A percentile compares a stretch with the other conserved stretches of the same genome.
Conservation (phyloP, 2,113 vertebrate species). For the Mionectes macconnelli region DNA sequence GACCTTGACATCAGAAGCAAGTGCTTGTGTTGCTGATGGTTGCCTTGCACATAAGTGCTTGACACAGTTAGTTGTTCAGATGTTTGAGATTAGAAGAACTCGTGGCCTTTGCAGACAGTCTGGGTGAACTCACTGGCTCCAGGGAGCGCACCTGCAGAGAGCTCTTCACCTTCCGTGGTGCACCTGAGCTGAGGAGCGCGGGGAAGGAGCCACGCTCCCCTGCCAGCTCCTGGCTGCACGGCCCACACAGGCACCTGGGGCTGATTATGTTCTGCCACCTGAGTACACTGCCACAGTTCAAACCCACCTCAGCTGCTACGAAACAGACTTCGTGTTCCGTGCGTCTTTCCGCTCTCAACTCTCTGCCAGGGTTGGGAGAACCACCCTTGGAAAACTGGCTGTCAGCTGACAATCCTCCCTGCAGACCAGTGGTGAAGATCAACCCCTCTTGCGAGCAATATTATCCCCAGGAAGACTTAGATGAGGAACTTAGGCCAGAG, state of each 20-base stretch:
- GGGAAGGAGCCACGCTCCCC: background rate
- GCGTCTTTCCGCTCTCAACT: background rate
- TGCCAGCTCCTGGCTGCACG: background rate
- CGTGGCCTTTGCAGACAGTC: background rate
- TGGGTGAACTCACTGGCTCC: background rate
- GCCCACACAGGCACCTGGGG: background rate
- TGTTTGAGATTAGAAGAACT: background rate
- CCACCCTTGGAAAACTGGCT: background rate
- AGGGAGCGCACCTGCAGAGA: background rate
- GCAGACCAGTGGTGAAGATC: background rate
- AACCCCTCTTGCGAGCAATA: background rate
- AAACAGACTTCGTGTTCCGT: background rate
- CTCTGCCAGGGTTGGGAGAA: background rate
- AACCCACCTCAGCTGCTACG: background rate
- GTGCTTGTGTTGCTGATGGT: background rate
- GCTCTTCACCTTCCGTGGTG: too few species aligned
- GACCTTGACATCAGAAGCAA: background rate
- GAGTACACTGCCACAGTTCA: background rate
- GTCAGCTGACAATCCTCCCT: background rate
- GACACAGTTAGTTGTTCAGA: background rate
- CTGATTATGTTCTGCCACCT: background rate
- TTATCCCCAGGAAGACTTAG: background rate
- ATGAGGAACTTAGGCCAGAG: background rate
- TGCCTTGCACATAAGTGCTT: background rate
- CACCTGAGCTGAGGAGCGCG: background rate